These are phyloP conservation scores for Trichosurus vulpecula DNA, from an alignment of 2,797 vertebrate genomes.

Conservation along the genomic window DNA sequence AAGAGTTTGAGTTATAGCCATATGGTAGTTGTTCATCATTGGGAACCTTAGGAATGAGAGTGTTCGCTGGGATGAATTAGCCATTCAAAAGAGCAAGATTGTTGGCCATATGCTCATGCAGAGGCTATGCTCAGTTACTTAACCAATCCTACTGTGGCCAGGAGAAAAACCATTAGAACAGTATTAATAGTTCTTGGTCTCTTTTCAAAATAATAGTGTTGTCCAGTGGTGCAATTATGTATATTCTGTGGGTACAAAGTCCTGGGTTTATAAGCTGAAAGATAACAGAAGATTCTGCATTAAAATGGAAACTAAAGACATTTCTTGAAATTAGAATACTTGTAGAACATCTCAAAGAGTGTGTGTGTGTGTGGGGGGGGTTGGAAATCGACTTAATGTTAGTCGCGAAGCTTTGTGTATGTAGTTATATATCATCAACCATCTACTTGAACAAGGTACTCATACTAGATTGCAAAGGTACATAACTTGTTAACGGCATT, in stretches of 20 bases:
- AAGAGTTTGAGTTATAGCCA: neutral
- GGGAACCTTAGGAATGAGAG: neutral
- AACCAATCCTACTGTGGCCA: neutral
- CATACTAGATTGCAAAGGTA: neutral
- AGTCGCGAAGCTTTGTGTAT: neutral
- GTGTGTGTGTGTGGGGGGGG: neutral
- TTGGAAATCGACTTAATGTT: neutral
- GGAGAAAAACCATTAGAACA: neutral
- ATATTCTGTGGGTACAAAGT: slow-evolving; percentile 19
- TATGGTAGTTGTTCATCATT: neutral
- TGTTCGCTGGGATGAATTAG: neutral
- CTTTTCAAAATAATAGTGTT: neutral
- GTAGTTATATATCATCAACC: neutral
- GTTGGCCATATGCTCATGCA: neutral
- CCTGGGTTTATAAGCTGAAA: slow-evolving; percentile 7
- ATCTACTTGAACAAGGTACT: neutral
- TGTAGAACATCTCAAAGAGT: slow-evolving; percentile 9
- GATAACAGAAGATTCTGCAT: slow-evolving; percentile 23
- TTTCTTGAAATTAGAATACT: slow-evolving; percentile 8
- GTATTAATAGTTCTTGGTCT: neutral
- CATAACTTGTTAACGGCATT: neutral
- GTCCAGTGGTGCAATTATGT: neutral
- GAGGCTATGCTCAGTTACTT: neutral
- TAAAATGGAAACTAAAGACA: neutral
- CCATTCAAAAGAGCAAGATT: neutral